Evolutionary conservation across 1,140 invertebrate genomes (phyloP), one percentile per base, ranked within the genome.

Genomic region (Paralvinella palmiformis): DNA sequence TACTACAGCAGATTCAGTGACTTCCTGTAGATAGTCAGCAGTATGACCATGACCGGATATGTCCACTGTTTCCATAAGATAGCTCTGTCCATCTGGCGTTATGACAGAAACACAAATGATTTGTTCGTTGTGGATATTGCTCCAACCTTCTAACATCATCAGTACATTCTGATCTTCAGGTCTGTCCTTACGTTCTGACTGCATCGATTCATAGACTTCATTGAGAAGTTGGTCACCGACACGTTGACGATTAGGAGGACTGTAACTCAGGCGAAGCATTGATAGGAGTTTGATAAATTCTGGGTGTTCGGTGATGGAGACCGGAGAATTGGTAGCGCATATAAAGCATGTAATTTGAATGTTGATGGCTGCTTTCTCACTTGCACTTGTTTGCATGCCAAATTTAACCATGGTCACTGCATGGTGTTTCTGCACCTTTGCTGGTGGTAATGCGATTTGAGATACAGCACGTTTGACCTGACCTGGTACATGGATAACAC

Each of bases 81-180:
- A 52, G 31, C 48, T 52, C 7, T 52, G 48, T 22, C 48, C 48
- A 27, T 5, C n/a, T 29, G 24, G 22, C 3, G 48, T 27, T 7
- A n/a, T 52, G 31, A 20, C n/a, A 2, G 48, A 52, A 27, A n/a
- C n/a, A n/a, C n/a, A n/a, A n/a, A n/a, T n/a, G n/a, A n/a, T n/a
- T 24, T n/a, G 44, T 48, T 48, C 44, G 44, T 48, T 48, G 44
- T 48, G 44, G 10, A 48, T 24, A 48, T 48, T 48, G 44, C 44
- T 48, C 44, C 44, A 10, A 2, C 44, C 44, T n/a, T 48, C 44
- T 24, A 48, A 24, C 20, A 2, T 2, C 44, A 48, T 48, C 2
- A 24, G 27, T 24, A 48, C 44, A 24, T n/a, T 48, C 27, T 48
- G n/a, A 20, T 24, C 44, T 48, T 24, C 44, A 48, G 27, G 44